Percentiles rank a stretch among this genome's conserved stretches.
phyloP scores from a whole-genome alignment of 1,140 invertebrate genomes.

The Pseudachorutes palmiensis region DNA sequence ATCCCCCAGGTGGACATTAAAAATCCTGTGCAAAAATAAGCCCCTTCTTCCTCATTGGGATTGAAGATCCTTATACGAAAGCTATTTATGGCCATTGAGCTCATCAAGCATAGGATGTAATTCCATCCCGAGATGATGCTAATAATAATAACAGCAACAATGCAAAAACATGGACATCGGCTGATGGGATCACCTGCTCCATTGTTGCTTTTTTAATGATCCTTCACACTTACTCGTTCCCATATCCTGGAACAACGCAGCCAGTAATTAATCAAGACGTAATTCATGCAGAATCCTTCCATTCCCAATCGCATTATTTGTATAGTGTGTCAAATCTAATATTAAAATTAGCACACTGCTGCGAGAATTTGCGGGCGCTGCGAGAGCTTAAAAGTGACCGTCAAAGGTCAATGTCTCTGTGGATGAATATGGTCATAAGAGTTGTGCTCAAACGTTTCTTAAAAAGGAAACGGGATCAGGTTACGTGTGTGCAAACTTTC shows the following conservation, averaged over 20 bases:
- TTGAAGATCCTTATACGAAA: neutral
- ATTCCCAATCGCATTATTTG: too few species aligned
- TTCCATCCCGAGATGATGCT: neutral
- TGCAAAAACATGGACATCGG: neutral
- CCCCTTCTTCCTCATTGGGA: neutral
- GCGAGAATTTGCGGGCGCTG: too few species aligned
- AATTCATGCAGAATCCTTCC: too few species aligned
- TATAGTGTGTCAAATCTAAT: too few species aligned
- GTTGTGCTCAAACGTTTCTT: too few species aligned
- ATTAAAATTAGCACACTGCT: too few species aligned
- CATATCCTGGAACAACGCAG: too few species aligned
- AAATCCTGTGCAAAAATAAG: neutral
- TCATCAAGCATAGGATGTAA: neutral
- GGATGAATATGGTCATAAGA: too few species aligned
- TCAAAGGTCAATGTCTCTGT: too few species aligned
- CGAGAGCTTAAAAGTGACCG: too few species aligned
- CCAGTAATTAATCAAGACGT: neutral
- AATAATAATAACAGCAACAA: neutral
- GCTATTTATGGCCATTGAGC: neutral
- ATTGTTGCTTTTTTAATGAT: neutral
- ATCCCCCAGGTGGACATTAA: neutral
- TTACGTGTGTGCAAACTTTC: too few species aligned
- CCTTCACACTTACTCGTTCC: neutral
- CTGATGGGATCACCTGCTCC: neutral
- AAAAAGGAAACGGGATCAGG: too few species aligned